Conservation (phyloP, 2,113 vertebrate genomes). For the Paralichthys olivaceus region DNA sequence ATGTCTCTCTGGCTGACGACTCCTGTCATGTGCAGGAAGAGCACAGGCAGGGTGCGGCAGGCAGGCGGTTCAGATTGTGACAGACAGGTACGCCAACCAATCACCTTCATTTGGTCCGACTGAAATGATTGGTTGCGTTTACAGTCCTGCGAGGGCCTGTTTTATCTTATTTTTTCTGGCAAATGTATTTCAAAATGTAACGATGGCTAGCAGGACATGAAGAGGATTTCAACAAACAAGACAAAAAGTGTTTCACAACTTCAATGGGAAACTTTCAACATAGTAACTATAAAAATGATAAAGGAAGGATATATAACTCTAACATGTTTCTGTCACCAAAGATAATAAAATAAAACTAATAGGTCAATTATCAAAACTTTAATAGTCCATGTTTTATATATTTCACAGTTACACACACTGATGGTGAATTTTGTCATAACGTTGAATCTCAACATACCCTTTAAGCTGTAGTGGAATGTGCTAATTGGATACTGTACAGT, state of each 20-base stretch:
- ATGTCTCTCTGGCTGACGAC: too few species aligned
- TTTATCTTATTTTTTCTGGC: too few species aligned
- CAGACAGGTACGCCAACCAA: too few species aligned
- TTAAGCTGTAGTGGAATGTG: conserved; percentile 2
- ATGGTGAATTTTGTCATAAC: conserved; percentile 4
- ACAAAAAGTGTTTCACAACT: not conserved
- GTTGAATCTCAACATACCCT: not conserved
- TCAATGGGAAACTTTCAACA: not conserved
- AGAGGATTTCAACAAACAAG: too few species aligned
- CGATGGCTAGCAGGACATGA: too few species aligned
- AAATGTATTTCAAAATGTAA: too few species aligned
- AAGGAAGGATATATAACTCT: not conserved
- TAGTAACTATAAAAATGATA: conserved; percentile 22
- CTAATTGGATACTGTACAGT: conserved; percentile 24
- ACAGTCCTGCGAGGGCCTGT: too few species aligned
- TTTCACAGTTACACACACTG: conserved; percentile 18
- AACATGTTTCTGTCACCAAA: not conserved
- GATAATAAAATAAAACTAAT: not conserved
- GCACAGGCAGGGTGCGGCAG: too few species aligned
- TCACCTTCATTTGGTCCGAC: too few species aligned
- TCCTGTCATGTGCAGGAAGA: too few species aligned
- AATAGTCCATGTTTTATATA: conserved; percentile 12
- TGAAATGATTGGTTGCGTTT: too few species aligned
- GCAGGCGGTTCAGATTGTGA: too few species aligned
- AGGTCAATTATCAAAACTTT: not conserved